phyloP scores from a whole-genome alignment of 2,888 invertebrate species.

The Branchinecta sandiegonensis region DNA sequence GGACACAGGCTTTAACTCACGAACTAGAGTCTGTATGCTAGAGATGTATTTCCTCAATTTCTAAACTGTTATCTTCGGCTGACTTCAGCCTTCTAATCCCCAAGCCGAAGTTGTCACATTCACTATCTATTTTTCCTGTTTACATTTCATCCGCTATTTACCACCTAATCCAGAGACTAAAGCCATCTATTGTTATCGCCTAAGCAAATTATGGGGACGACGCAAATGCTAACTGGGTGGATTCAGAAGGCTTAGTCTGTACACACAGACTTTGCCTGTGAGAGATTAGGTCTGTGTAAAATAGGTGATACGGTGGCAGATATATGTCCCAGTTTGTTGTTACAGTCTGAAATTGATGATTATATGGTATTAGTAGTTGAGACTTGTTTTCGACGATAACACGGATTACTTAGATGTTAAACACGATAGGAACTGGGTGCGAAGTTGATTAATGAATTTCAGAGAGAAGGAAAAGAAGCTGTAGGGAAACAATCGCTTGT shows the following conservation, averaged over 20 bases:
- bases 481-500: no score
- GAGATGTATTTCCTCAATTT: no score
- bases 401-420: no score
- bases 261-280: neutral
- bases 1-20: no score
- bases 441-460: no score
- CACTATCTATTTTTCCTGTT: no score
- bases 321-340: conserved; percentile 6
- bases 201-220: conserved; percentile 14
- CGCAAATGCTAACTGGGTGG: conserved; percentile 5
- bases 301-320: conserved; percentile 15
- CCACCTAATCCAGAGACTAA: conserved; percentile 5
- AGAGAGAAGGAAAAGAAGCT: no score
- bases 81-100: no score
- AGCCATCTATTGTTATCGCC: conserved; percentile 12
- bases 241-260: neutral
- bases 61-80: no score
- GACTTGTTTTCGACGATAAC: conserved; percentile 4
- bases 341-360: conserved; percentile 15
- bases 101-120: no score
- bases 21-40: no score
- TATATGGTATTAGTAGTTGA: conserved; percentile 9
- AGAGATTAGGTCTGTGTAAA: conserved; percentile 13
- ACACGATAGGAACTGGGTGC: no score
- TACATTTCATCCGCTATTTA: neutral